Base-by-base conservation (phyloP, 2,888 invertebrate genomes). In the Zaprionus bogoriensis region DNA sequence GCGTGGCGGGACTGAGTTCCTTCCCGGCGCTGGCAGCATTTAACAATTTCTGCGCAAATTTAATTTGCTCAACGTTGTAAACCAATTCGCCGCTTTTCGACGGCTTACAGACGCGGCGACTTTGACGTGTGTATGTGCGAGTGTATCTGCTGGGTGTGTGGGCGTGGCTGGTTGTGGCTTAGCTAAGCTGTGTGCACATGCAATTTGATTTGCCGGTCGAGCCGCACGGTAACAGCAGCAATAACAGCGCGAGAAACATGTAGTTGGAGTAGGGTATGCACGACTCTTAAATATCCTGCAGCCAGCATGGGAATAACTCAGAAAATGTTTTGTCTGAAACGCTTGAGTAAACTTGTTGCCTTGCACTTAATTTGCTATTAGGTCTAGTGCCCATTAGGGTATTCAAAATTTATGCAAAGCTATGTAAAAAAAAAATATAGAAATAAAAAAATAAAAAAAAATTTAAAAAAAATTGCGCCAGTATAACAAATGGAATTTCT, bases 161-260 rank as follows among this genome's bases (percentile, higher is more conserved):
- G 60, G 59, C 45, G 75, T 50, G 61, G 46, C 51, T 39, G 36
- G 38, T n/a, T 68, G 74, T 23, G 69, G 63, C 58, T 52, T 45
- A 54, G 74, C 22, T 71, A 58, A 63, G 63, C 72, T 76, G 55
- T 71, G 72, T 67, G 66, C 68, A 73, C 59, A 64, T 73, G 72
- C 77, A 62, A 76, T 63, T 75, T 76, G 62, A 70, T 65, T 61
- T 61, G 65, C 59, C 47, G 57, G 61, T 42, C 42, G 53, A 20
- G 32, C 12, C 39, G 20, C 39, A 46, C 19, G 7, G n/a, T 30
- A 42, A n/a, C 45, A 50, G n/a, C 14, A 36, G 7, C 46, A 41
- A 32, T 32, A 41, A 41, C 32, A 51, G 28, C 48, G 20, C 51
- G 38, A 44, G 46, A 41, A 39, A 36, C 38, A 55, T 44, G 22